Evolutionary conservation across 2,888 invertebrate genomes (phyloP).

Genomic region (Lepetodrilus schrolli): DNA sequence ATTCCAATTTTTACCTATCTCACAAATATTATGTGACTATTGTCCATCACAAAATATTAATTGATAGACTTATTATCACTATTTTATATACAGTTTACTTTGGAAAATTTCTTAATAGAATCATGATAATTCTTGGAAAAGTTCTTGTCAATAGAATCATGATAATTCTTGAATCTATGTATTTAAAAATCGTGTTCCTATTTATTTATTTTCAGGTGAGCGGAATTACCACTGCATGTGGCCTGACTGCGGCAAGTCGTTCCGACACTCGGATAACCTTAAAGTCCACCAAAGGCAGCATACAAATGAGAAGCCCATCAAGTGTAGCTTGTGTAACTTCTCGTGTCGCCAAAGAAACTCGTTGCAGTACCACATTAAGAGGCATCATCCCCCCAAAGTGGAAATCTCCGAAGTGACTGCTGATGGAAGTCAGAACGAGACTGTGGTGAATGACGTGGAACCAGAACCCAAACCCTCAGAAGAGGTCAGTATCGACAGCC

Average conservation of each 20-base stretch:
- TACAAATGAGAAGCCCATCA: slow-evolving; percentile 72
- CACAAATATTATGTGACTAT: too few relatives aligned
- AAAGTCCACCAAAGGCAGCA: slow-evolving; percentile 72
- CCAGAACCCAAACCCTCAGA: not conserved
- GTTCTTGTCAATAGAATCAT: too few relatives aligned
- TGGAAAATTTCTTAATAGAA: too few relatives aligned
- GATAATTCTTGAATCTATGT: too few relatives aligned
- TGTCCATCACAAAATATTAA: too few relatives aligned
- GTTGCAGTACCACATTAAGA: slow-evolving; percentile 69
- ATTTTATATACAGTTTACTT: too few relatives aligned
- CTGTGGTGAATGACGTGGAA: not conserved
- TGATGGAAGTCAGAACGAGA: not conserved
- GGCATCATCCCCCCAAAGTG: slow-evolving; percentile 39
- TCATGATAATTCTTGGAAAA: too few relatives aligned
- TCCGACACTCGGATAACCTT: slow-evolving; percentile 72
- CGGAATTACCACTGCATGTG: slow-evolving; percentile 70
- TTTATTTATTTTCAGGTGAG: slow-evolving; percentile 72
- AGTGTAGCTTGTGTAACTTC: slow-evolving; percentile 72
- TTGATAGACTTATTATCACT: too few relatives aligned
- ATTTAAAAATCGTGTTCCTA: not conserved
- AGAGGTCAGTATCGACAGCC: not conserved
- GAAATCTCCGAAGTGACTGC: not conserved
- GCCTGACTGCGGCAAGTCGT: slow-evolving; percentile 72
- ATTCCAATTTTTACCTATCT: too few relatives aligned
- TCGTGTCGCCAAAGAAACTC: slow-evolving; percentile 73